These are phyloP conservation scores for Myathropa florea DNA, from an alignment of 2,888 invertebrate species.

Conservation along the genomic window DNA sequence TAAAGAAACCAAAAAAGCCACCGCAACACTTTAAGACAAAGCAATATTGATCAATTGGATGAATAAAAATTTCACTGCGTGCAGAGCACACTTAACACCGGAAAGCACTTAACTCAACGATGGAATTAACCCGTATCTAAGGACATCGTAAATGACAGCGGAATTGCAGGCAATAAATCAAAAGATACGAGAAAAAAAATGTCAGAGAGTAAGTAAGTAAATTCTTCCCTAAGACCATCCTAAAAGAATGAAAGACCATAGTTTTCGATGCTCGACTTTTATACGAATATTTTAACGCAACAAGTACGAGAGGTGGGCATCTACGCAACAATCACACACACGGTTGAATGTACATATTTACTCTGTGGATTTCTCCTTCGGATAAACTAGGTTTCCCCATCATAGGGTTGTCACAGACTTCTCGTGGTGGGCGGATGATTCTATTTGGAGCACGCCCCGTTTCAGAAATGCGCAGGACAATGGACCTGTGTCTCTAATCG, in stretches of 20 bases:
- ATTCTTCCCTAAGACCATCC: not conserved
- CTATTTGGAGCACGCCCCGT: conserved; percentile 47
- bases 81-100: conserved; percentile 69
- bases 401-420: conserved; percentile 23
- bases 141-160: conserved; percentile 44
- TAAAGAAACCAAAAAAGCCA: not conserved
- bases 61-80: conserved; percentile 6
- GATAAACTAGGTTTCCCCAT: conserved; percentile 56
- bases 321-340: not conserved
- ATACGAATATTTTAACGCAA: conserved; percentile 47
- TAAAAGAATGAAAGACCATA: conserved; percentile 15
- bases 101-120: conserved; percentile 73
- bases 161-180: conserved; percentile 59
- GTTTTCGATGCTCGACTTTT: conserved; percentile 42
- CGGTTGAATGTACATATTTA: not conserved
- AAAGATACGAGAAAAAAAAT: conserved; percentile 9
- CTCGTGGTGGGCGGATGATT: conserved; percentile 7
- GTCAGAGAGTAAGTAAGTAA: conserved; percentile 10
- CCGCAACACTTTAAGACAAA: not conserved
- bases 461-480: conserved; percentile 45
- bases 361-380: conserved; percentile 40
- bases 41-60: conserved; percentile 28
- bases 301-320: conserved; percentile 36
- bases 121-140: conserved; percentile 55
- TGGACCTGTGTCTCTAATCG: not conserved